Percentiles rank a stretch among this genome's conserved stretches.
phyloP scores from a whole-genome alignment of 2,888 invertebrate genomes.

The Diploptera punctata region DNA sequence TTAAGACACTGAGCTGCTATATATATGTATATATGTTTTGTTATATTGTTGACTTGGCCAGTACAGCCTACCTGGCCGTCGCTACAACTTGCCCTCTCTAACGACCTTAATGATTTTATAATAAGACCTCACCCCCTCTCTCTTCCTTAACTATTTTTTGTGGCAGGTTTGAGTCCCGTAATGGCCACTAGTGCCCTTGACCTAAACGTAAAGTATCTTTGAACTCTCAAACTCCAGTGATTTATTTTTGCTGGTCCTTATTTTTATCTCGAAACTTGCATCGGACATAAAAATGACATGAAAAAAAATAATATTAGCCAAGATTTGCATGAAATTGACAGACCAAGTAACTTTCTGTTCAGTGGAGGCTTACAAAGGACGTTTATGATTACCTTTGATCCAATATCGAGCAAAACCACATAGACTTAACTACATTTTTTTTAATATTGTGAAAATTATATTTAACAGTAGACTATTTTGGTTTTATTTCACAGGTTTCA shows the following conservation, averaged over 20 bases:
- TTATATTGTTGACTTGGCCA: slow-evolving; percentile 19
- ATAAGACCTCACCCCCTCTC: slow-evolving; percentile 44
- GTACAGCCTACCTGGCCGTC: slow-evolving; percentile 18
- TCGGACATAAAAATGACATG: background rate
- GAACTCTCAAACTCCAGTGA: slow-evolving; percentile 4
- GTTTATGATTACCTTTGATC: too few relatives aligned
- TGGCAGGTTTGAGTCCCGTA: slow-evolving; percentile 30
- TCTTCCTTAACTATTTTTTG: slow-evolving; percentile 35
- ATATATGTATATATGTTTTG: slow-evolving; percentile 1
- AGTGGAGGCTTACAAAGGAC: too few relatives aligned
- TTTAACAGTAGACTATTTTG: too few relatives aligned
- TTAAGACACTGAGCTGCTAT: too few relatives aligned
- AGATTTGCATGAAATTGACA: too few relatives aligned
- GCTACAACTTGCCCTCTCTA: slow-evolving; percentile 30
- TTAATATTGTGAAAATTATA: too few relatives aligned
- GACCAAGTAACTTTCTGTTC: too few relatives aligned
- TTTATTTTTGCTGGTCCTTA: slow-evolving; percentile 7
- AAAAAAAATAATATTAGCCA: too few relatives aligned
- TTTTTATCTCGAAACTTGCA: background rate
- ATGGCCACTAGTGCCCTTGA: slow-evolving; percentile 34
- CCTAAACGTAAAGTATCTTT: slow-evolving; percentile 20
- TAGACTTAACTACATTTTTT: too few relatives aligned
- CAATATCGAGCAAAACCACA: too few relatives aligned
- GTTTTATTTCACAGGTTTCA: too few relatives aligned
- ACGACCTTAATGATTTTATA: slow-evolving; percentile 50